phyloP scores from a whole-genome alignment of 2,797 vertebrate genomes.

The Gambusia yucatana region DNA sequence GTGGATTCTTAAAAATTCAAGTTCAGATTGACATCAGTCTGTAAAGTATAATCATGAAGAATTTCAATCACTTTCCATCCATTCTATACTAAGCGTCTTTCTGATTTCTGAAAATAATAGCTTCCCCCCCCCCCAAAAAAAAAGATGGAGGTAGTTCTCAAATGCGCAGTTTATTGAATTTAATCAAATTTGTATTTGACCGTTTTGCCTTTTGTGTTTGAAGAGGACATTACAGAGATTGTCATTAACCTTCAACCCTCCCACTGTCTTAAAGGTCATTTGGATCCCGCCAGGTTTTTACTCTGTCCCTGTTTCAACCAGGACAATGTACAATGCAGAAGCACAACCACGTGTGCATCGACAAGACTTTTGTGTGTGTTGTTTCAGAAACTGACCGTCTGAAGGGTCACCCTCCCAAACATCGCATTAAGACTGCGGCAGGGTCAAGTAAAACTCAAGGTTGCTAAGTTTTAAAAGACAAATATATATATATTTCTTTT shows the following conservation, averaged over 20 bases:
- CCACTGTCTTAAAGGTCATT: too few relatives aligned
- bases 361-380: too few relatives aligned
- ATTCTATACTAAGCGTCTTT: slow-evolving; percentile 34
- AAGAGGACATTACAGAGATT: slow-evolving; percentile 34
- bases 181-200: slow-evolving; percentile 34
- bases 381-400: too few relatives aligned
- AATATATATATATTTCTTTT: slow-evolving; percentile 43
- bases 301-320: too few relatives aligned
- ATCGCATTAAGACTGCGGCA: too few relatives aligned
- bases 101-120: slow-evolving; percentile 36
- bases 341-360: too few relatives aligned
- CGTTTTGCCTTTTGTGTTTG: slow-evolving; percentile 47
- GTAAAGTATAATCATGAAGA: background rate
- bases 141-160: slow-evolving; percentile 1
- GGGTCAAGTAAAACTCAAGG: slow-evolving; percentile 49
- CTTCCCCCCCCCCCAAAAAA: background rate
- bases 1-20: slow-evolving; percentile 15
- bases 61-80: slow-evolving; percentile 30
- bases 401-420: too few relatives aligned
- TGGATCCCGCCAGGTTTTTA: too few relatives aligned
- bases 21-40: background rate
- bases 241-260: slow-evolving; percentile 26
- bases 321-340: too few relatives aligned
- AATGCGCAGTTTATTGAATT: slow-evolving; percentile 21
- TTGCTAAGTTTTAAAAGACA: slow-evolving; percentile 42